Evolutionary conservation across 2,797 vertebrate species (phyloP).

Genomic region (Poecilia gillii): DNA sequence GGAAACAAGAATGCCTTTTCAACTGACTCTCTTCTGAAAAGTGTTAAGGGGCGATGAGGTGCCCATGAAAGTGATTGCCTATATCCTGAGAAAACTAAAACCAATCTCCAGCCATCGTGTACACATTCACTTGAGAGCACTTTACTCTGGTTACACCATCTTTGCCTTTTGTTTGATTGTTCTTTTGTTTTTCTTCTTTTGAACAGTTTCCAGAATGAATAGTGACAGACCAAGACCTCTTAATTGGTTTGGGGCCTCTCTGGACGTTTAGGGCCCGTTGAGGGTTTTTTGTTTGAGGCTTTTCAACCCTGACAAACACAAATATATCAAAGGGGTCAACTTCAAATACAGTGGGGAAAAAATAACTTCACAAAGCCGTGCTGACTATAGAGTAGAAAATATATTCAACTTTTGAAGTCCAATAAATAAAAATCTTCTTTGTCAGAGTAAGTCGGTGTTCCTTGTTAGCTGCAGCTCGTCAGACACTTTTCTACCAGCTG

Average conservation of each 20-base stretch:
- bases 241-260: constrained; percentile 1
- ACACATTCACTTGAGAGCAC: not conserved
- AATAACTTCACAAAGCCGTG: not conserved
- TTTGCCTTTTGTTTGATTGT: not conserved
- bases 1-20: constrained; percentile 7
- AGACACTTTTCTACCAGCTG: not conserved
- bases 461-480: not conserved
- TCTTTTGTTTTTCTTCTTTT: not conserved
- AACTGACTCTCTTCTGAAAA: not conserved
- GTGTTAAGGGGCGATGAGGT: not conserved
- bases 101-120: constrained; percentile 2
- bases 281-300: not conserved
- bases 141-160: not conserved
- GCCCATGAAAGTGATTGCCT: constrained; percentile 2
- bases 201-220: not conserved
- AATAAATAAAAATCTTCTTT: not conserved
- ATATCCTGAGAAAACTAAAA: not conserved
- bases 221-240: not conserved
- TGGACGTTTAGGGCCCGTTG: not conserved
- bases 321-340: not conserved
- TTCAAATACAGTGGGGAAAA: not conserved
- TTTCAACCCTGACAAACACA: constrained; percentile 8
- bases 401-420: not conserved
- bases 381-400: not conserved
- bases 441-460: not conserved